A percentile compares a stretch with the other conserved stretches of the same genome.
phyloP scores from a whole-genome alignment of 2,797 vertebrate genomes.

The Myotis findleyi region DNA sequence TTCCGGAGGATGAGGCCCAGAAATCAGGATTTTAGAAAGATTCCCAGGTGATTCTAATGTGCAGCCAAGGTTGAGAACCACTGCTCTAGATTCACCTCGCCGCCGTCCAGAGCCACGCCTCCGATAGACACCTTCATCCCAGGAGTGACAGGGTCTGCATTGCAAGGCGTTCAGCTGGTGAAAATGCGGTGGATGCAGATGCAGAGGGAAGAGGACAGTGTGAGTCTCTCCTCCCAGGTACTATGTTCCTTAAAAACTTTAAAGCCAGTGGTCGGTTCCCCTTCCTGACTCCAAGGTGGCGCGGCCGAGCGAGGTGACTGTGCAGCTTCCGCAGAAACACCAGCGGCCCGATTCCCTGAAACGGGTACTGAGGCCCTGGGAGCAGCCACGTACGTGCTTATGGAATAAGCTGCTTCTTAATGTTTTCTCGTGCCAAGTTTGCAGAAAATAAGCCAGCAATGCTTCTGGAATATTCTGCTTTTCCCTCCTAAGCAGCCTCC shows the following conservation, averaged over 20 bases:
- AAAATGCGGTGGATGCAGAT: slow-evolving; percentile 74
- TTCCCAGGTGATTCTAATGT: too few species aligned
- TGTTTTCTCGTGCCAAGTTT: background rate
- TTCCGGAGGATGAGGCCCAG: too few species aligned
- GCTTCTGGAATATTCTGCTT: background rate
- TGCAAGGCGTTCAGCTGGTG: slow-evolving; percentile 67
- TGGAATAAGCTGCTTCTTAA: background rate
- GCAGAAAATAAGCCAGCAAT: background rate
- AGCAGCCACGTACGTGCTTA: rapidly evolving
- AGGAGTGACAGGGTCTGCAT: background rate
- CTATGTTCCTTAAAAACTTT: slow-evolving; percentile 53
- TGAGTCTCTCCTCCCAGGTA: slow-evolving; percentile 57
- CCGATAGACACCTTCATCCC: too few species aligned
- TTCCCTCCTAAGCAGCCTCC: too few species aligned
- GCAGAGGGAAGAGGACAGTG: slow-evolving; percentile 16
- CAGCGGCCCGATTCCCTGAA: rapidly evolving
- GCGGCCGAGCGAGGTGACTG: rapidly evolving
- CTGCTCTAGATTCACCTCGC: too few species aligned
- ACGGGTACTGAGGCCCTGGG: rapidly evolving
- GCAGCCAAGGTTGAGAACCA: too few species aligned
- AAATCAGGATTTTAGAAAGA: too few species aligned
- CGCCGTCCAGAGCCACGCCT: too few species aligned
- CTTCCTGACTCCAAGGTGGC: too few species aligned
- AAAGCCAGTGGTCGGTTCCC: background rate
- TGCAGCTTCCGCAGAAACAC: too few species aligned